Percentiles rank a stretch among this genome's conserved stretches.
Evolutionary conservation across 2,113 vertebrate species (phyloP).

Genomic region (Stegostoma tigrinum): DNA sequence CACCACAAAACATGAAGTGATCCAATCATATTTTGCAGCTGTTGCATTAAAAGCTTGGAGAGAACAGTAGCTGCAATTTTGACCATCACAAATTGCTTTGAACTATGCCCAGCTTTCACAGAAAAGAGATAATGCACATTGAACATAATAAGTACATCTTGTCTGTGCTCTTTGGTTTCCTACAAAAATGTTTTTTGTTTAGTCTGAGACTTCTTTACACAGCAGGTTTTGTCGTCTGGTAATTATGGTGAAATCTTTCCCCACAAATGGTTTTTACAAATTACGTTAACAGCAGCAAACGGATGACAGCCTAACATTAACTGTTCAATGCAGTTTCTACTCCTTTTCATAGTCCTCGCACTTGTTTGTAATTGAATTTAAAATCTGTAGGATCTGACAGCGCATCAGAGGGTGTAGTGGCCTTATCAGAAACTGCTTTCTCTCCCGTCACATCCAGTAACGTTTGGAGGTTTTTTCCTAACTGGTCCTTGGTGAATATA

Average conservation of each 20-base stretch:
- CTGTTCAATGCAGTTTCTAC: neutral
- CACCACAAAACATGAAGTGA: neutral
- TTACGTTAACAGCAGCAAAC: neutral
- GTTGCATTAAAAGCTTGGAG: neutral
- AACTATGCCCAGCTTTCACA: neutral
- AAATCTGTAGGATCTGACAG: neutral
- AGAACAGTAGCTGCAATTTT: too few species aligned
- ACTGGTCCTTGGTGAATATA: neutral
- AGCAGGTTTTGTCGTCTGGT: neutral
- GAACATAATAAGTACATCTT: neutral
- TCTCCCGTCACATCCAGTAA: neutral
- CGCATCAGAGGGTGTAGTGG: neutral
- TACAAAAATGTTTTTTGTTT: neutral
- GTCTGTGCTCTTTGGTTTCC: neutral
- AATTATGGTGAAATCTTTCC: neutral
- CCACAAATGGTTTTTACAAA: neutral
- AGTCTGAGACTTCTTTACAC: neutral
- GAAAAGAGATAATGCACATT: neutral
- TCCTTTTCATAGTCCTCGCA: neutral
- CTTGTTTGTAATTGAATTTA: neutral
- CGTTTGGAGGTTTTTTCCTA: neutral
- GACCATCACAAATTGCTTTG: neutral
- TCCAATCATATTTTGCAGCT: too few species aligned
- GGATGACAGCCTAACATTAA: neutral
- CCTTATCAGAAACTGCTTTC: neutral